These are phyloP conservation scores for Ctenochaetus hawaiiensis DNA, from an alignment of 2,797 vertebrate species.

Conservation along the genomic window DNA sequence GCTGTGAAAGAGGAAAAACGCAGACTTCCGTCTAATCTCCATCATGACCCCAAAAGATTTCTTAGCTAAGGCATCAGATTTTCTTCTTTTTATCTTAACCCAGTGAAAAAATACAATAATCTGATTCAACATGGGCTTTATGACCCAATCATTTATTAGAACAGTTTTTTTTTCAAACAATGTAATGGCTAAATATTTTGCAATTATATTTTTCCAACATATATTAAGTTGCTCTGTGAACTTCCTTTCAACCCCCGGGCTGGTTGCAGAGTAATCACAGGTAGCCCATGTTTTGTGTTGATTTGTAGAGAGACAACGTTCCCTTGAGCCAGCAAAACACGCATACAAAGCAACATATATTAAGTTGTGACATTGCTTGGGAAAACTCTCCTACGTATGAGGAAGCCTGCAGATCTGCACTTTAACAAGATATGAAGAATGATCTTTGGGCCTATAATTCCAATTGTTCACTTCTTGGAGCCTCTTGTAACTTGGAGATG, in stretches of 20 bases:
- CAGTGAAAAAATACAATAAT: neutral
- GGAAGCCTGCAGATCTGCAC: conserved; percentile 24
- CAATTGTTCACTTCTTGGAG: conserved; percentile 42
- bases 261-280: conserved; percentile 27
- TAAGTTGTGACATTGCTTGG: conserved; percentile 22
- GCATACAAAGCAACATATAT: conserved; percentile 30
- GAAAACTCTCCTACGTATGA: neutral
- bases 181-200: neutral
- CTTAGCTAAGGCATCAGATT: neutral
- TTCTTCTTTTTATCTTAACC: conserved; percentile 1
- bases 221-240: conserved; percentile 22
- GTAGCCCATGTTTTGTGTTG: conserved; percentile 16
- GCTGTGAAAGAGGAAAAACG: conserved; percentile 51
- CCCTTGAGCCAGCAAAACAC: conserved; percentile 6
- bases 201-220: conserved; percentile 3
- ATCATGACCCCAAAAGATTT: conserved; percentile 15
- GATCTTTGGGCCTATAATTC: conserved; percentile 31
- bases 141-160: neutral
- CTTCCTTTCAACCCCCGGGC: conserved; percentile 34
- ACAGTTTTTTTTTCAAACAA: conserved; percentile 1
- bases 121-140: neutral
- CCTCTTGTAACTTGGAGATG: conserved; percentile 50
- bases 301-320: conserved; percentile 20
- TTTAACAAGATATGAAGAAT: conserved; percentile 41
- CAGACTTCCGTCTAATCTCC: conserved; percentile 37